Evolutionary conservation across 2,888 invertebrate genomes (phyloP), one percentile per base, ranked within the genome.

Genomic region (Meteorus cinctellus): DNA sequence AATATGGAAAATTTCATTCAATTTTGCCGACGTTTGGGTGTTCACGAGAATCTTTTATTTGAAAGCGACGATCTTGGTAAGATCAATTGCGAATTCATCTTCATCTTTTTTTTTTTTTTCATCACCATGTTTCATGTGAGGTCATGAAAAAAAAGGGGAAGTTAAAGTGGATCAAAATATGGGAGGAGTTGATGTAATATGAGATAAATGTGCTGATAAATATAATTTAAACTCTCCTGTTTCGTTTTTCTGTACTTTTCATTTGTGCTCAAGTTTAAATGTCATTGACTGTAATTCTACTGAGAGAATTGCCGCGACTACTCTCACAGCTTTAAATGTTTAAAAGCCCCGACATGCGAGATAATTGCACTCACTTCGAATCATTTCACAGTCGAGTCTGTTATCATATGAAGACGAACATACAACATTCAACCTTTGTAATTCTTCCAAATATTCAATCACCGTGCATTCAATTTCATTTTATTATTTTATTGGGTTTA

Each of bases 1-100:
- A 97, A 97, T 90, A 95, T 96, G 84, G 96, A 96, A 86, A 96
- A 96, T 90, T 97, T 97, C 90, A 94, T 97, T 83, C 94, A 94
- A 79, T 97, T 97, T 92, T 96, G 96, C 87, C 92, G 95, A 75
- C 93, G 95, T 71, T 92, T 96, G 72, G 96, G 96, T 65, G 96
- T 97, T 48, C 96, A 96, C 84, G 95, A 96, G 89, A 96, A 96
- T 89, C 92, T 96, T 75, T 92, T 97, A 63, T 97, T 97, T 88
- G 97, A 97, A 91, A 96, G 96, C 84, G 96, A 97, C 87, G 96
- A 96, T 88, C 91, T 97, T 82, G 96, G 96, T 96, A 90, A 65
- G 12, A 27, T 59, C 2, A n/a, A 62, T 29, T 29, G 24, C 8
- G 12, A 60, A 27, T 29, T 8, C 4, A 12, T 16, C 2, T 59